These are phyloP conservation scores for Phalacrocorax brasilianus DNA, from an alignment of 2,113 vertebrate genomes.

Conservation along the genomic window DNA sequence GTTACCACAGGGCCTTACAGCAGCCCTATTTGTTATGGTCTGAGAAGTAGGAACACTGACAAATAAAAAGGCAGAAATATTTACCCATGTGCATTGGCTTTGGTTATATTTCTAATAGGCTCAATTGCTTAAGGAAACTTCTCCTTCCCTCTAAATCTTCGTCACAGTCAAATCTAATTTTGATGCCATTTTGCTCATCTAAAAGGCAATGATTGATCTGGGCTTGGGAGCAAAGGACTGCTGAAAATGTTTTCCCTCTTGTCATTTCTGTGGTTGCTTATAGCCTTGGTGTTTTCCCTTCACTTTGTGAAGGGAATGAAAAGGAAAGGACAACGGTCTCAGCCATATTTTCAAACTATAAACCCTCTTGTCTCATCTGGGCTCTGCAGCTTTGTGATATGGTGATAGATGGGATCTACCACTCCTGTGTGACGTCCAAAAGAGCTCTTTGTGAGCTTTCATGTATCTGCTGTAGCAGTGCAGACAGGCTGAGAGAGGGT, in stretches of 20 bases:
- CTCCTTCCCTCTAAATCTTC: neutral
- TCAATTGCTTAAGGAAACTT: conserved; percentile 13
- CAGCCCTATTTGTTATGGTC: neutral
- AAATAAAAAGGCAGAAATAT: neutral
- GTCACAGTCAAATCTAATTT: conserved; percentile 39
- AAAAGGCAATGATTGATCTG: conserved; percentile 16
- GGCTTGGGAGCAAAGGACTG: neutral
- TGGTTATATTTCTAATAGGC: neutral
- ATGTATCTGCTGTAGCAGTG: neutral
- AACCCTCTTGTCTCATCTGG: neutral
- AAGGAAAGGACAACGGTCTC: neutral
- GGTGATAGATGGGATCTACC: neutral
- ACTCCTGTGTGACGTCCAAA: neutral
- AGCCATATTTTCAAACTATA: neutral
- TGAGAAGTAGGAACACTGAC: neutral
- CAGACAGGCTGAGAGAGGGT: neutral
- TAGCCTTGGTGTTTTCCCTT: neutral
- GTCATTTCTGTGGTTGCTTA: neutral
- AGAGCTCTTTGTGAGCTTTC: neutral
- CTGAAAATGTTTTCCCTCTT: neutral
- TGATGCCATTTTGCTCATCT: conserved; percentile 17
- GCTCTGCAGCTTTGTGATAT: neutral
- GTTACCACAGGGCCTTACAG: neutral
- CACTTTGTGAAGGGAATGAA: neutral
- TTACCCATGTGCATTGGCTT: neutral